Evolutionary conservation across 2,113 vertebrate species (phyloP), one percentile per base, ranked within the genome.

Genomic region (Motacilla alba): DNA sequence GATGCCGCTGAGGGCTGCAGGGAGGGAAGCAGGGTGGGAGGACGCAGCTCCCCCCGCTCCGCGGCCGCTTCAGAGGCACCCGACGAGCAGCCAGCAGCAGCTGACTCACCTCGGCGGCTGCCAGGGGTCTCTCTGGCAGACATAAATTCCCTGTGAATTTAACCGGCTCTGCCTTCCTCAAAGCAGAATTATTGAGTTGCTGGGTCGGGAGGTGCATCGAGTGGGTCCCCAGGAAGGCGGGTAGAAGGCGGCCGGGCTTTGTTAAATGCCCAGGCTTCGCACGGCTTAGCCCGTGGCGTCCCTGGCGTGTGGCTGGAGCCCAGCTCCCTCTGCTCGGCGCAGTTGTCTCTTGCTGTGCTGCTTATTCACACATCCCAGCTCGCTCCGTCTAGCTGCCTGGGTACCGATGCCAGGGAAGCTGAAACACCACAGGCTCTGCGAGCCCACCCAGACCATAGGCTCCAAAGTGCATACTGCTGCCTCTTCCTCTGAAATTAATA

Each of bases 401-500:
- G 89, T 93, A 43, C 56, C 1, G 21, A 31, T 92, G 94, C 95
- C 95, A 95, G 62, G 69, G 89, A 87, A 92, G 78, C 86, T 77
- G 95, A 92, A 95, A 77, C 93, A 87, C 91, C 19, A 7, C 83
- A 74, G 87, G 86, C 94, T 81, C 66, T 49, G 64, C 76, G 43
- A 90, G 86, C 94, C 93, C 96, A 96, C 94, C 94, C 94, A 87
- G 95, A 93, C 93, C 95, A 87, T 6, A 56, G 95, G 87, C 80
- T 92, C 83, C 83, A 87, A 94, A 94, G 93, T 94, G 96, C 93
- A 83, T 17, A 10, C 35, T 81, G 87, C 89, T 91, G 87, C 87
- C 87, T 95, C 69, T 84, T 68, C 89, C 80, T 93, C 94, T 53
- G 20, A 95, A 95, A 97, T 97, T 96, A 97, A 96, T 97, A 96